Evolutionary conservation across 2,113 vertebrate species (phyloP), one percentile per base, ranked within the genome.

Genomic region (Brachypteracias leptosomus): DNA sequence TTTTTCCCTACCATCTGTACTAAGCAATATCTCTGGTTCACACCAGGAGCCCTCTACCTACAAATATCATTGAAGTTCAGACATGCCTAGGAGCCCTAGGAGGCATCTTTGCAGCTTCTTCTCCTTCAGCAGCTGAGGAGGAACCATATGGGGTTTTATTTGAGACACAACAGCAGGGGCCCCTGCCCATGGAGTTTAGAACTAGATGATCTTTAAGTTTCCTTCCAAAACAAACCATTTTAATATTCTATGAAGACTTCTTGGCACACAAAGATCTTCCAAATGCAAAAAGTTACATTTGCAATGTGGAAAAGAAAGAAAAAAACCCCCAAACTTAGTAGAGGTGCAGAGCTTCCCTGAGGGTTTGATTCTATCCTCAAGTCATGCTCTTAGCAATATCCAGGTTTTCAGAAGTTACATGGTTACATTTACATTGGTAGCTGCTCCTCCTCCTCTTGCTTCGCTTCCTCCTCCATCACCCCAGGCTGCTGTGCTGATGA

Each of bases 241-340:
- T 46, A 66, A 16, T 20, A 24, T 66, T 66, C 63, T 66, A 46
- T 21, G 29, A 52, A 22, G 20, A 35, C 24, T 59, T 31, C 21
- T 54, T 46, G 24, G n/a, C 62, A 84, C 40, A 49, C 31, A 70
- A 44, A 55, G 4, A 11, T 42, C 44, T 49, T 47, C 40, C 24
- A 36, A 54, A 51, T 14, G 11, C 15, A 63, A 29, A 66, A 54
- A 25, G 6, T 51, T 18, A 46, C 22, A 38, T 28, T 24, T 46
- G 29, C 36, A 33, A 16, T 4, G 16, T 10, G 38, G 31, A 16
- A 15, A 59, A n/a, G 18, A 16, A 36, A 44, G 10, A 29, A 51
- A 25, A 44, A 40, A 21, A 1, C 11, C 0, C 9, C 8, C 21
- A 29, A 58, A 26, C 16, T 47, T 52, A 11, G 2, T 28, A n/a